Percentiles rank a stretch among this genome's conserved stretches.
phyloP scores from a whole-genome alignment of 2,888 invertebrate species.

The Timema cristinae region DNA sequence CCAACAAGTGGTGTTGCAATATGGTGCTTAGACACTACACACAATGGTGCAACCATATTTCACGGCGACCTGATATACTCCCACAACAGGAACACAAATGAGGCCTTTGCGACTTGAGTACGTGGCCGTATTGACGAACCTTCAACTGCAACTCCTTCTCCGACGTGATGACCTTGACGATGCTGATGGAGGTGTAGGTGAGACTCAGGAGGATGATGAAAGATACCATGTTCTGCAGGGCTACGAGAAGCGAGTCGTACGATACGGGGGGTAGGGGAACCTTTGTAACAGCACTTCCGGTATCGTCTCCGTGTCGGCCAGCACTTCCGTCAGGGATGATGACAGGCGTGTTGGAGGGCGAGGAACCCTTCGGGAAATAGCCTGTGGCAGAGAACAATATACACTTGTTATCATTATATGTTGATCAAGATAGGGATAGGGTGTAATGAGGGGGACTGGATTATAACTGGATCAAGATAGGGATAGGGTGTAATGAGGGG shows the following conservation, averaged over 20 bases:
- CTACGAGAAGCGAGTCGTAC: conserved; percentile 61
- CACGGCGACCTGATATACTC: too few species aligned
- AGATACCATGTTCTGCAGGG: conserved; percentile 64
- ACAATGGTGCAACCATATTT: too few species aligned
- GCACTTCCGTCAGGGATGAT: conserved; percentile 43
- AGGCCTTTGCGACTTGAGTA: too few species aligned
- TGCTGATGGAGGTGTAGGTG: conserved; percentile 73
- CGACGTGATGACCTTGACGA: conserved; percentile 65
- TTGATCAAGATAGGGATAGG: too few species aligned
- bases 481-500: too few species aligned
- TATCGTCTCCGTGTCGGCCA: conserved; percentile 30
- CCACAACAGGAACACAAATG: too few species aligned
- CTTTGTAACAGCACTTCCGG: conserved; percentile 53
- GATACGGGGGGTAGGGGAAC: conserved; percentile 70
- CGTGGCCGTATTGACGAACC: conserved; percentile 44
- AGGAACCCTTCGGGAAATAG: conserved; percentile 63
- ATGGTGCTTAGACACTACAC: too few species aligned
- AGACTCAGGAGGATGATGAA: conserved; percentile 77
- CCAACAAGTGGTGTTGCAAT: too few species aligned
- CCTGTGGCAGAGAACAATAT: conserved; percentile 43
- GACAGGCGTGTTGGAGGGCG: conserved; percentile 58
- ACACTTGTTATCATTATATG: too few species aligned
- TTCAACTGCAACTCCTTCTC: conserved; percentile 75
- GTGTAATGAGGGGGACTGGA: too few species aligned
- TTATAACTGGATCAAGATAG: too few species aligned